These are phyloP conservation scores for Phaedon cochleariae DNA, from an alignment of 2,888 invertebrate species.

Conservation along the genomic window DNA sequence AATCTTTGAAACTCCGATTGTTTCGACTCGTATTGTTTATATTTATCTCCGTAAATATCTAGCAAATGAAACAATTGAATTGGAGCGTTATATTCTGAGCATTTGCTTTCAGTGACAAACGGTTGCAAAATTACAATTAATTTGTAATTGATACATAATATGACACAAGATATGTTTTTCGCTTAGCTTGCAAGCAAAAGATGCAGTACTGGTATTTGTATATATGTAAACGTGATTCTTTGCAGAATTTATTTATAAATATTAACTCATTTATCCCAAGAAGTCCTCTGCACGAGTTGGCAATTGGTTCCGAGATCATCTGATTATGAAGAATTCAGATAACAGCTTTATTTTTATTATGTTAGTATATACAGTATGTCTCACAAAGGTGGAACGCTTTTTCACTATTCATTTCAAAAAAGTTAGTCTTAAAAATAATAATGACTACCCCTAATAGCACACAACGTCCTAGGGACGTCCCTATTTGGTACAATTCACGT, in stretches of 20 bases:
- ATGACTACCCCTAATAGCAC: too few species aligned
- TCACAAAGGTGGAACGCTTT: too few species aligned
- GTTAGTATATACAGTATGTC: too few species aligned
- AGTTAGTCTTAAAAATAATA: too few species aligned
- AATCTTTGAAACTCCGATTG: slow-evolving; percentile 42
- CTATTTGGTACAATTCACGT: too few species aligned
- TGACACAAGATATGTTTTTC: slow-evolving; percentile 32
- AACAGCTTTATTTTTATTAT: not conserved
- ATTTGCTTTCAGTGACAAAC: slow-evolving; percentile 19
- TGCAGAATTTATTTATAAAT: slow-evolving; percentile 25
- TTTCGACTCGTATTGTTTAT: slow-evolving; percentile 43
- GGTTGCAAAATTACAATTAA: slow-evolving; percentile 36
- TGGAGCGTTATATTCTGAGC: not conserved
- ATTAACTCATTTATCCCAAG: slow-evolving; percentile 23
- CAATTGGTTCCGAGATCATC: not conserved
- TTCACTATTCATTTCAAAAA: too few species aligned
- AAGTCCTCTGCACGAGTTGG: slow-evolving; percentile 11
- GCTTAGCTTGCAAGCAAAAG: slow-evolving; percentile 22
- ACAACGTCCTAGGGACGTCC: too few species aligned
- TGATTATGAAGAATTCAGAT: not conserved
- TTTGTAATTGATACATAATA: slow-evolving; percentile 32
- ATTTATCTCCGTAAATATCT: slow-evolving; percentile 19
- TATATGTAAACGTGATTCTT: slow-evolving; percentile 26
- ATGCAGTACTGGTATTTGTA: slow-evolving; percentile 10
- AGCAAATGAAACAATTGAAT: slow-evolving; percentile 14